Conservation (phyloP, 2,888 invertebrate species). For the Drosophila macrospina region DNA sequence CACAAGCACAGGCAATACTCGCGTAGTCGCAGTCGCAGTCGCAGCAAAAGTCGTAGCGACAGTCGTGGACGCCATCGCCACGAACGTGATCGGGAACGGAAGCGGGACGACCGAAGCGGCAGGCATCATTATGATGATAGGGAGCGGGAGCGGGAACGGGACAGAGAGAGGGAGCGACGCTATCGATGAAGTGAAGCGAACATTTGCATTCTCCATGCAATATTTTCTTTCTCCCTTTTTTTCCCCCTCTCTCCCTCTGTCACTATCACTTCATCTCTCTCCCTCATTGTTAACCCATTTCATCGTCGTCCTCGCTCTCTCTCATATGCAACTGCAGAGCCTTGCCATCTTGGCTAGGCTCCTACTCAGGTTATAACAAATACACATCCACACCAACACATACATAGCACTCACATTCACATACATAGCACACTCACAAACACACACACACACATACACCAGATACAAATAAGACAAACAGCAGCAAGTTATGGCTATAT, state of each 20-base stretch:
- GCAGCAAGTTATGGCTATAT: constrained; percentile 42
- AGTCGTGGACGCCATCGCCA: constrained; percentile 71
- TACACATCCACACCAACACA: constrained; percentile 15
- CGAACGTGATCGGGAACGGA: constrained; percentile 67
- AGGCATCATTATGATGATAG: constrained; percentile 57
- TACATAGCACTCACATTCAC: constrained; percentile 13
- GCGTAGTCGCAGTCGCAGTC: constrained; percentile 78
- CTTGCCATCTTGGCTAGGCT: constrained; percentile 28
- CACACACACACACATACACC: neutral
- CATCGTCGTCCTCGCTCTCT: constrained; percentile 21
- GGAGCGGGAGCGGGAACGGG: constrained; percentile 59
- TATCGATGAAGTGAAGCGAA: constrained; percentile 65
- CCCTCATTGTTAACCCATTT: constrained; percentile 11
- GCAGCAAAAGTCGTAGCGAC: constrained; percentile 65
- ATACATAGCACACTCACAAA: neutral
- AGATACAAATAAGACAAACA: constrained; percentile 19
- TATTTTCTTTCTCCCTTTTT: constrained; percentile 25
- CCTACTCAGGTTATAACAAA: constrained; percentile 66
- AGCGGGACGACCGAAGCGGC: constrained; percentile 62
- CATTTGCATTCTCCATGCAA: constrained; percentile 6
- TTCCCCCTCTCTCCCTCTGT: neutral
- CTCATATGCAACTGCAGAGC: constrained; percentile 15
- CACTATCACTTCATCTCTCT: neutral
- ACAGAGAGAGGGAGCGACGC: constrained; percentile 58
- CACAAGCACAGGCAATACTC: constrained; percentile 83